Percentiles rank a stretch among this genome's conserved stretches.
Conservation (phyloP, 2,888 invertebrate genomes). For the Paralinhomoeus sp. region DNA sequence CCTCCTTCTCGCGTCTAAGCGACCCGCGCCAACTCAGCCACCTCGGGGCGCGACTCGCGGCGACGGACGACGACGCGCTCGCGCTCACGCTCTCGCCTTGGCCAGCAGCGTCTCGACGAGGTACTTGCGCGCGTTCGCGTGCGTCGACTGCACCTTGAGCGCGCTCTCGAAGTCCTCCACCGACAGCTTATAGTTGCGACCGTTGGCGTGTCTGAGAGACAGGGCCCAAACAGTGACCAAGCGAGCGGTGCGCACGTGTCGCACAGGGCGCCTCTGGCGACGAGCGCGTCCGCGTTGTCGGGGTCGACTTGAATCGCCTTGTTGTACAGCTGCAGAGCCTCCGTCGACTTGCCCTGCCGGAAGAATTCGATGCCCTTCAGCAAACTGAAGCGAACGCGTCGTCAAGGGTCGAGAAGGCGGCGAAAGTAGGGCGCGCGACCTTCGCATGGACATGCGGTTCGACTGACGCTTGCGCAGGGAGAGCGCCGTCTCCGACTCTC, state of each 20-base stretch:
- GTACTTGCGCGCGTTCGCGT: constrained; percentile 77
- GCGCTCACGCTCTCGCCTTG: constrained; percentile 43
- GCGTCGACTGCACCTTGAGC: constrained; percentile 59
- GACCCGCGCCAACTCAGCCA: no score
- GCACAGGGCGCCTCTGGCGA: constrained; percentile 63
- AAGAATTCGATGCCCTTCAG: constrained; percentile 1
- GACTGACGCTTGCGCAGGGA: no score
- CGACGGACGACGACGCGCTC: no score
- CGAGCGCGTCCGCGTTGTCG: constrained; percentile 68
- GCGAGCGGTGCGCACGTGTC: neutral
- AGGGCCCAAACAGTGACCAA: neutral
- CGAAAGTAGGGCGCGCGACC: no score
- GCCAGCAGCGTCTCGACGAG: constrained; percentile 76
- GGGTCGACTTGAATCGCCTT: constrained; percentile 76
- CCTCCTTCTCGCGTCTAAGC: no score
- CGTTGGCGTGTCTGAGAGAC: constrained; percentile 50
- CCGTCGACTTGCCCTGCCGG: constrained; percentile 39
- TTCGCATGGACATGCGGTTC: no score
- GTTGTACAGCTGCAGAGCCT: constrained; percentile 78
- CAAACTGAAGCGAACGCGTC: constrained; percentile 1
- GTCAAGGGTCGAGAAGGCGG: no score
- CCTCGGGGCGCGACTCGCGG: no score
- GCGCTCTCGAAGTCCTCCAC: constrained; percentile 83
- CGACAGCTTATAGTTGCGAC: constrained; percentile 72
- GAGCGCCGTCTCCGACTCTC: no score